Evolutionary conservation across 2,888 invertebrate species (phyloP).

Genomic region (Xylota sylvarum): DNA sequence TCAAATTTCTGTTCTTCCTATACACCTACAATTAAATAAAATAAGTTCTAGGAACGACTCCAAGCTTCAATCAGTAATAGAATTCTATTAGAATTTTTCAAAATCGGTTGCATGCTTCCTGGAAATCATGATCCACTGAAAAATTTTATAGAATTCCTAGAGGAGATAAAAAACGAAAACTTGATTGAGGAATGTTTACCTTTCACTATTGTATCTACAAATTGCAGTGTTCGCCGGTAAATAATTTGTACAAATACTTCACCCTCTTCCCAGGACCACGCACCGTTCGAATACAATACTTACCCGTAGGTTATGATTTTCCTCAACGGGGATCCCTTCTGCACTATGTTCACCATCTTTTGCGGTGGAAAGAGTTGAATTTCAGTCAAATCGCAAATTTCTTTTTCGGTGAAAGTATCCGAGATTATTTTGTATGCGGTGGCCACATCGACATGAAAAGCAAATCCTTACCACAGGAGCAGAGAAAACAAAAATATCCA

Average conservation of each 20-base stretch:
- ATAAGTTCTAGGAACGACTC: too few relatives aligned
- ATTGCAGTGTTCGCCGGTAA: background rate
- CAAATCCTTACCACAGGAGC: constrained; percentile 85
- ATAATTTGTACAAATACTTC: constrained; percentile 13
- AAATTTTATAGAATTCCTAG: too few relatives aligned
- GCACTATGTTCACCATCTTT: constrained; percentile 86
- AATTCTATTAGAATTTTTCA: too few relatives aligned
- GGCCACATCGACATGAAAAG: constrained; percentile 89
- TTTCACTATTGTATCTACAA: constrained; percentile 1
- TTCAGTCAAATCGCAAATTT: constrained; percentile 89
- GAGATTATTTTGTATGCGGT: constrained; percentile 89
- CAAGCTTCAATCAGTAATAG: too few relatives aligned
- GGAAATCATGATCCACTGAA: too few relatives aligned
- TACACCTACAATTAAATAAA: too few relatives aligned
- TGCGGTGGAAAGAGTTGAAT: constrained; percentile 88
- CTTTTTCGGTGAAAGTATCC: constrained; percentile 87
- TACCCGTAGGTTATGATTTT: constrained; percentile 88
- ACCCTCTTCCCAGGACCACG: background rate
- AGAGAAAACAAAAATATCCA: constrained; percentile 24
- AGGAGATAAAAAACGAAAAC: background rate
- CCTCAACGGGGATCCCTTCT: constrained; percentile 87
- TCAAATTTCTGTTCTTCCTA: too few relatives aligned
- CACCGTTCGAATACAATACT: constrained; percentile 71
- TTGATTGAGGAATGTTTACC: background rate
- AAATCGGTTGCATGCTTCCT: too few relatives aligned